Conservation (phyloP, 2,888 invertebrate genomes). For the Cylloceria caligata region DNA sequence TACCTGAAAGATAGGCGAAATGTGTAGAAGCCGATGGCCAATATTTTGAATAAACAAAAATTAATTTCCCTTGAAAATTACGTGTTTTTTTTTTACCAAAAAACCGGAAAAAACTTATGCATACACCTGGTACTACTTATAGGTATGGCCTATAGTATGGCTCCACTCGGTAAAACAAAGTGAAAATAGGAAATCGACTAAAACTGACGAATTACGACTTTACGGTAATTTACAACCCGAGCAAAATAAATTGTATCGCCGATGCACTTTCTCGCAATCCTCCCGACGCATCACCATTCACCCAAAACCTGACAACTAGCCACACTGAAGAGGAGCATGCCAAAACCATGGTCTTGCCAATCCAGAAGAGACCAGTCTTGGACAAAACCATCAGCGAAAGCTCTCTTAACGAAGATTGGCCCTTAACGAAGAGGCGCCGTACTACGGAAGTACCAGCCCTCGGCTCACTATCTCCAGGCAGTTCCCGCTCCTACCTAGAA, state of each 20-base stretch:
- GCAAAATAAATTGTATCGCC: slow-evolving; percentile 13
- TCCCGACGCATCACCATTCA: not conserved
- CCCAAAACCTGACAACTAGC: not conserved
- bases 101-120: no score
- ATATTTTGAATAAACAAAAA: no score
- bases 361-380: not conserved
- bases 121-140: no score
- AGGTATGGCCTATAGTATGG: no score
- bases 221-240: slow-evolving; percentile 14
- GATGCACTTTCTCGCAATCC: not conserved
- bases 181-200: slow-evolving; percentile 18
- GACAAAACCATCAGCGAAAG: not conserved
- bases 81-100: no score
- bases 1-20: no score
- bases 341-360: not conserved
- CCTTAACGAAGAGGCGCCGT: slow-evolving; percentile 9
- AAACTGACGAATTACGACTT: slow-evolving; percentile 32
- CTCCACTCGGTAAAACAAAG: slow-evolving; percentile 26
- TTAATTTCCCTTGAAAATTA: no score
- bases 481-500: not conserved
- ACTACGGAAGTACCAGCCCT: not conserved
- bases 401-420: not conserved
- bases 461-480: not conserved
- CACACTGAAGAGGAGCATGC: not conserved
- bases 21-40: no score